Evolutionary conservation across 2,797 vertebrate genomes (phyloP), one percentile per base, ranked within the genome.

Genomic region (Phylloscopus collybita): DNA sequence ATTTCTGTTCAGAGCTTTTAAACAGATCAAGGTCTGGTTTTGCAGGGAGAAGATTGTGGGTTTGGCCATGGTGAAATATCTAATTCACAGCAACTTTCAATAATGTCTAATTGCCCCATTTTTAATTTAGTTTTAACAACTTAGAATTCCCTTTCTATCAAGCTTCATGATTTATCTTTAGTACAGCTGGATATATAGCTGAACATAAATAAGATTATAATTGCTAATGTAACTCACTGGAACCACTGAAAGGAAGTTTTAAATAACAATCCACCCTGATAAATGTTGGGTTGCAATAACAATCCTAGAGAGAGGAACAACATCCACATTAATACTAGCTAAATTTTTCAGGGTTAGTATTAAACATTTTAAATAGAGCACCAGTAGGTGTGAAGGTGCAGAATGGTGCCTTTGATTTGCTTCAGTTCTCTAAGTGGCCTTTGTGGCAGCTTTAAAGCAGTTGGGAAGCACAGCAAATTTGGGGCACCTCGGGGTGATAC

Each of bases 181-280:
- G 78, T 93, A 69, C 65, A 84, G 66, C 83, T 92, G 60, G 42
- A 30, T 88, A 13, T 75, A 47, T 49, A 80, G 40, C 56, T 75
- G 90, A 80, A 71, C 85, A 86, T 79, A 84, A 94, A 84, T 86
- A 88, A 89, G 51, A 23, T 61, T 93, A 34, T 85, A 95, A 95
- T 57, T 66, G 92, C 56, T 93, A 73, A 51, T 11, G 34, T 36
- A 91, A 85, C 70, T 93, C 84, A 64, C 53, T 70, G 80, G 49
- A 92, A 36, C 29, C 17, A 44, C 1, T 79, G 91, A 74, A 90
- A 89, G 45, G 60, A 89, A 80, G 79, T 93, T 93, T 73, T 57
- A 89, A 93, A 23, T 75, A 90, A 71, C 65, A 60, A 64, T 80
- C 38, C 26, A 5, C 27, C 34, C 60, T 89, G 87, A 94, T 85